Percentiles rank a stretch among this genome's conserved stretches.
Conservation (phyloP, 2,797 vertebrate genomes). For the Avahi laniger region DNA sequence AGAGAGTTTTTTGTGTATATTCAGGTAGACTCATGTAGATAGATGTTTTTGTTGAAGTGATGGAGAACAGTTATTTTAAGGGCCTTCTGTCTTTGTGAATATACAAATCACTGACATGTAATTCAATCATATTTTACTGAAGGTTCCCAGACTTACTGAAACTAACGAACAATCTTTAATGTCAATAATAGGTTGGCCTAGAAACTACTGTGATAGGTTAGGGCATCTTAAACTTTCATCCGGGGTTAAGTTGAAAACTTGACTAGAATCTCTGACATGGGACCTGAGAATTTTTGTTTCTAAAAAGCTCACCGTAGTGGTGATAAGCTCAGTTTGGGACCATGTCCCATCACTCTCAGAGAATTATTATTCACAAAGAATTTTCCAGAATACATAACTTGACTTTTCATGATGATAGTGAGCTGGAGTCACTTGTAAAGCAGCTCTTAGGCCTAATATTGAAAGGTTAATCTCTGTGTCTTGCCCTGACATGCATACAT, state of each 20-base stretch:
- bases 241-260: neutral
- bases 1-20: neutral
- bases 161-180: neutral
- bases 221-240: neutral
- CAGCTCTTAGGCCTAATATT: neutral
- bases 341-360: neutral
- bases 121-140: neutral
- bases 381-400: neutral
- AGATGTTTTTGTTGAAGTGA: neutral
- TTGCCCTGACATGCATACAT: neutral
- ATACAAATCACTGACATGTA: neutral
- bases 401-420: neutral
- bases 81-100: neutral
- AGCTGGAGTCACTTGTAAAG: neutral
- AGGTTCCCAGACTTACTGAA: neutral
- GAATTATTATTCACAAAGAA: neutral
- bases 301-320: neutral
- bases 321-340: neutral
- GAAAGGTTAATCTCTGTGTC: neutral
- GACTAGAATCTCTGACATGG: neutral
- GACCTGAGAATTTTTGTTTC: neutral
- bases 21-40: neutral
- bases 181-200: neutral
- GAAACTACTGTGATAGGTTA: neutral
- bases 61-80: neutral